Evolutionary conservation across 2,797 vertebrate genomes (phyloP).

Genomic region (Diplodus sargus): DNA sequence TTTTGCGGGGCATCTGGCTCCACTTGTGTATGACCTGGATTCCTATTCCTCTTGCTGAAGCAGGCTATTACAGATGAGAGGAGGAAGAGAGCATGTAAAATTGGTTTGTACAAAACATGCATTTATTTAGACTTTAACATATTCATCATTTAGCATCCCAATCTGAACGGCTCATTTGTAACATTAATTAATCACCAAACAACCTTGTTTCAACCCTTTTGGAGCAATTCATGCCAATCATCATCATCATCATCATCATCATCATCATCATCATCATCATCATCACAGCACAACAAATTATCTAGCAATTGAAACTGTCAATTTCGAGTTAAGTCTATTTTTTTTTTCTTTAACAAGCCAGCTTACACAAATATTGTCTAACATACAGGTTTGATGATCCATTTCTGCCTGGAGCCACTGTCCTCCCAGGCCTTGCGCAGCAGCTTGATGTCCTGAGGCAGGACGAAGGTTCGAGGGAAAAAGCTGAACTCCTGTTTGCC

Average conservation of each 20-base stretch:
- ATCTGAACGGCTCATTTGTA: neutral
- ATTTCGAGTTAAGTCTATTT: neutral
- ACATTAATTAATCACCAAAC: neutral
- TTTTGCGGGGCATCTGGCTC: conserved; percentile 96
- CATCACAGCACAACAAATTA: too few species aligned
- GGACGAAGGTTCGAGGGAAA: conserved; percentile 94
- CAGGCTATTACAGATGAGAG: conserved; percentile 85
- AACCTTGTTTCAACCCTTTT: neutral
- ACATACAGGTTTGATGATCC: conserved; percentile 97
- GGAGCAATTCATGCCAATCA: neutral
- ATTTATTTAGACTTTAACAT: neutral
- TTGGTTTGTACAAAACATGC: too few species aligned
- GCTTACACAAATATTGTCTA: neutral
- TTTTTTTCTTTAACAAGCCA: neutral
- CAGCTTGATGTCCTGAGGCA: conserved; percentile 95
- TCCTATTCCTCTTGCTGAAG: conserved; percentile 95
- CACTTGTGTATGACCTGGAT: conserved; percentile 99
- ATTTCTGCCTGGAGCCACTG: conserved; percentile 89
- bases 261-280: neutral
- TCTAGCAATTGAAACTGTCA: too few species aligned
- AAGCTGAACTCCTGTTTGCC: conserved; percentile 96
- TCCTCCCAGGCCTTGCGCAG: conserved; percentile 95
- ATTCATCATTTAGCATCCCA: neutral
- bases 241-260: neutral
- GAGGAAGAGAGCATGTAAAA: neutral